A percentile compares a stretch with the other conserved stretches of the same genome.
These are phyloP conservation scores for Hypercompe scribonia DNA, from an alignment of 2,888 invertebrate species.

Conservation along the genomic window DNA sequence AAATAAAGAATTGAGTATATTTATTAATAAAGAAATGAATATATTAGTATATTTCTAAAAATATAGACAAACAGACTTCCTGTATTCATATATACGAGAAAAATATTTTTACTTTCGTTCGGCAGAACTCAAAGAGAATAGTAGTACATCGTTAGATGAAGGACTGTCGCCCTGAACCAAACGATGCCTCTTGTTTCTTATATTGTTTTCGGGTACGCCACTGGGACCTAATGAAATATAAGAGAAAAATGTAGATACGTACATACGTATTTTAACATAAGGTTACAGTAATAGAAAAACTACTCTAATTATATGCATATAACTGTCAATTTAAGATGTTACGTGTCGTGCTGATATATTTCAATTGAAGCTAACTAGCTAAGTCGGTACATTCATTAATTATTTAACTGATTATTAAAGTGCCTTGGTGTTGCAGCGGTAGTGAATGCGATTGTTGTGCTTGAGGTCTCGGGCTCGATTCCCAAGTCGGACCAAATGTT, in stretches of 20 bases:
- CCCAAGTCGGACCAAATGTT: too few relatives aligned
- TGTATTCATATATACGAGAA: too few relatives aligned
- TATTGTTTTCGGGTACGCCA: slow-evolving; percentile 35
- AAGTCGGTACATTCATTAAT: too few relatives aligned
- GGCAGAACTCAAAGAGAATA: slow-evolving; percentile 45
- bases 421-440: too few relatives aligned
- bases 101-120: slow-evolving; percentile 38
- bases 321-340: not conserved
- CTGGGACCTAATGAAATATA: slow-evolving; percentile 20
- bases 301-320: not conserved
- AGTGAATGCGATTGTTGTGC: too few relatives aligned
- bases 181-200: slow-evolving; percentile 38
- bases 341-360: not conserved
- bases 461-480: too few relatives aligned
- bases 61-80: not conserved
- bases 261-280: not conserved
- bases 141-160: slow-evolving; percentile 40
- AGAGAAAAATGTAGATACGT: not conserved
- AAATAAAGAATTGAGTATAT: not conserved
- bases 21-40: too few relatives aligned
- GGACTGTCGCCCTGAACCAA: slow-evolving; percentile 41
- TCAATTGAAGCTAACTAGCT: not conserved
- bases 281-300: not conserved
- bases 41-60: not conserved
- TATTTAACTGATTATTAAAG: too few relatives aligned